Evolutionary conservation across 2,113 vertebrate genomes (phyloP).

Genomic region (Telmatochromis sp.): DNA sequence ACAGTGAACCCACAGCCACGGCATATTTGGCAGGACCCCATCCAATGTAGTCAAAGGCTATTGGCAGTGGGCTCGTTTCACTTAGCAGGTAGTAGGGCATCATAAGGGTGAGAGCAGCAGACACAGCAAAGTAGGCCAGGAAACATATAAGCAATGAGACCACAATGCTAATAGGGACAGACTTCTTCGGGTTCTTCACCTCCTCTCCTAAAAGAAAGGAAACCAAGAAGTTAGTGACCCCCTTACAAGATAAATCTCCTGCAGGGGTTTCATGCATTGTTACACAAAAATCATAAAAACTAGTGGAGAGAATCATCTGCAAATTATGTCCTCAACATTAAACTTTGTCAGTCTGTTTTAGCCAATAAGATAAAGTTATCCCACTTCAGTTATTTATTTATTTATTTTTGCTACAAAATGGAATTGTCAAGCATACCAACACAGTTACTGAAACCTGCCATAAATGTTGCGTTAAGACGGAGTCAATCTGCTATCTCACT

Average conservation of each 20-base stretch:
- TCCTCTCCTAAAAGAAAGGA: constrained; percentile 73
- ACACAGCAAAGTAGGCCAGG: constrained; percentile 80
- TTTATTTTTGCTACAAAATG: not conserved
- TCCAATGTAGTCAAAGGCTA: constrained; percentile 74
- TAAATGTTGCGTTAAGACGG: not conserved
- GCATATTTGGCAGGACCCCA: constrained; percentile 76
- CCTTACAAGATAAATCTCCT: not conserved
- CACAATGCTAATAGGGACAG: constrained; percentile 78
- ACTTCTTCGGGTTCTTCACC: constrained; percentile 79
- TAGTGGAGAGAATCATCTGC: not conserved
- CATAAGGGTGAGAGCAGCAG: constrained; percentile 84
- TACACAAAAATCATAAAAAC: not conserved
- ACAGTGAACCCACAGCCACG: constrained; percentile 75
- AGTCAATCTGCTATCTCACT: not conserved
- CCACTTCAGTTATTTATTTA: not conserved
- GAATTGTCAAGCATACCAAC: not conserved
- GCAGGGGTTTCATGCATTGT: not conserved
- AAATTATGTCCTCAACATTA: not conserved
- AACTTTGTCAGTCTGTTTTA: not conserved
- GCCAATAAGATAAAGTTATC: not conserved
- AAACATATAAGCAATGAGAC: constrained; percentile 83
- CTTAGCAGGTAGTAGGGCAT: constrained; percentile 82
- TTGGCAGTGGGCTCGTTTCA: constrained; percentile 75
- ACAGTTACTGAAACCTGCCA: not conserved
- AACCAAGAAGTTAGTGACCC: not conserved